Percentiles rank a stretch among this genome's conserved stretches.
phyloP scores from a whole-genome alignment of 2,888 invertebrate genomes.

The Alloscopus bannaensis region DNA sequence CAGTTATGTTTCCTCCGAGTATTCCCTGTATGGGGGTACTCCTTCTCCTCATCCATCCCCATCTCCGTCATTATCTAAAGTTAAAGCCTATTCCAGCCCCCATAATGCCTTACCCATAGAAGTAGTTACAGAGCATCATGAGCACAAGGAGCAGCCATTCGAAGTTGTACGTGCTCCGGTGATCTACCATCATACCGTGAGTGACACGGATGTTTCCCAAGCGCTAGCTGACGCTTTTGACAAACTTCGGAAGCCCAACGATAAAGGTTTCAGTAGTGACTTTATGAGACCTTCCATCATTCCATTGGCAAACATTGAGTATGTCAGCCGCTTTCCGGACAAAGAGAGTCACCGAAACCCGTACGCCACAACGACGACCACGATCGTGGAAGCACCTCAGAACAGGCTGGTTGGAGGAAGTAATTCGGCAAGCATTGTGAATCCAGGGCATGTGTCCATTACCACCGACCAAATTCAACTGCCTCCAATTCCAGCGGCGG shows the following conservation, averaged over 20 bases:
- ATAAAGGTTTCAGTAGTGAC: constrained; percentile 13
- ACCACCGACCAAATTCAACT: not conserved
- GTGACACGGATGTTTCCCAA: constrained; percentile 37
- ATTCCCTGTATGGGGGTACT: not conserved
- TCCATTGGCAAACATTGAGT: constrained; percentile 27
- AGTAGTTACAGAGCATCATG: not conserved
- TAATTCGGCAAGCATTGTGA: not conserved
- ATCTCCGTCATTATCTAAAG: not conserved
- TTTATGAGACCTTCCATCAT: constrained; percentile 8
- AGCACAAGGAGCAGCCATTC: constrained; percentile 19
- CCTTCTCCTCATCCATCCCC: not conserved
- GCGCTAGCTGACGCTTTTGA: constrained; percentile 47
- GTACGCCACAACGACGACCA: constrained; percentile 37
- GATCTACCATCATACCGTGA: constrained; percentile 51
- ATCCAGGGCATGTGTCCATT: not conserved
- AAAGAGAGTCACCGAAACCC: not conserved
- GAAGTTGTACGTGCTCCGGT: constrained; percentile 48
- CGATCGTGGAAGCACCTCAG: constrained; percentile 51
- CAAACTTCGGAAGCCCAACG: constrained; percentile 35
- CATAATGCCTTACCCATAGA: not conserved
- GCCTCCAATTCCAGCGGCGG: constrained; percentile 35
- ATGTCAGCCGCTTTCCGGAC: constrained; percentile 34
- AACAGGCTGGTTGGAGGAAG: too few species aligned
- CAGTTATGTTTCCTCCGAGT: constrained; percentile 28
- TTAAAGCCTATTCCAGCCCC: not conserved